phyloP scores from a whole-genome alignment of 2,888 invertebrate species.

The Cepaea hortensis region DNA sequence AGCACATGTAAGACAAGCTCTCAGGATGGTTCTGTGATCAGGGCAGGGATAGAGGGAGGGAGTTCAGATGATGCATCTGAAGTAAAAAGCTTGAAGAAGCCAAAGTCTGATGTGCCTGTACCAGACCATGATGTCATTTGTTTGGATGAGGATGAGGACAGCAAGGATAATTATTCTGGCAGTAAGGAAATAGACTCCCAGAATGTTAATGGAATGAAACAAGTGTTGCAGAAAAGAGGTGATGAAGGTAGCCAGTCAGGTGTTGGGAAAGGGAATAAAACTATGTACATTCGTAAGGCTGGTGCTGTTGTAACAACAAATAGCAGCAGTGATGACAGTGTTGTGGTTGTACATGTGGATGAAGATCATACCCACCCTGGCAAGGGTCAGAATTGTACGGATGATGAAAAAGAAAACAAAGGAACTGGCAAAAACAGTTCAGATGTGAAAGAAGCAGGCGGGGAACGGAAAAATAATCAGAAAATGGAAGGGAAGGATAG shows the following conservation, averaged over 20 bases:
- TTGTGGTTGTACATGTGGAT: neutral
- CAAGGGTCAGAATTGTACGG: constrained; percentile 10
- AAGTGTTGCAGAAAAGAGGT: no score
- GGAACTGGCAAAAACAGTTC: neutral
- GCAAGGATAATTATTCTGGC: no score
- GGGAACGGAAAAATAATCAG: neutral
- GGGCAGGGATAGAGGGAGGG: neutral
- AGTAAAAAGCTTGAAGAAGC: neutral
- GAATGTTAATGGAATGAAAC: no score
- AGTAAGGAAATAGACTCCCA: no score
- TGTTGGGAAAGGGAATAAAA: no score
- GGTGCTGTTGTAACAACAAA: neutral
- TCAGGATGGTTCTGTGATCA: no score
- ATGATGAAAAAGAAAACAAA: constrained; percentile 41
- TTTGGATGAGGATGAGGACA: no score
- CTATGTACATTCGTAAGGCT: no score
- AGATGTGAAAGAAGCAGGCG: neutral
- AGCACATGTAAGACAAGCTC: neutral
- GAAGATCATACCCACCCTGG: neutral
- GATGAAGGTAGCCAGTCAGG: no score
- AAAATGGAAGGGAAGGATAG: neutral
- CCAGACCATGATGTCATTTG: no score
- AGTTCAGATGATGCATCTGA: no score
- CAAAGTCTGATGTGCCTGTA: neutral
- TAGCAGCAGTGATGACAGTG: neutral